Evolutionary conservation across 1,140 invertebrate species (phyloP), one percentile per base, ranked within the genome.

Genomic region (Danaus melanippus): DNA sequence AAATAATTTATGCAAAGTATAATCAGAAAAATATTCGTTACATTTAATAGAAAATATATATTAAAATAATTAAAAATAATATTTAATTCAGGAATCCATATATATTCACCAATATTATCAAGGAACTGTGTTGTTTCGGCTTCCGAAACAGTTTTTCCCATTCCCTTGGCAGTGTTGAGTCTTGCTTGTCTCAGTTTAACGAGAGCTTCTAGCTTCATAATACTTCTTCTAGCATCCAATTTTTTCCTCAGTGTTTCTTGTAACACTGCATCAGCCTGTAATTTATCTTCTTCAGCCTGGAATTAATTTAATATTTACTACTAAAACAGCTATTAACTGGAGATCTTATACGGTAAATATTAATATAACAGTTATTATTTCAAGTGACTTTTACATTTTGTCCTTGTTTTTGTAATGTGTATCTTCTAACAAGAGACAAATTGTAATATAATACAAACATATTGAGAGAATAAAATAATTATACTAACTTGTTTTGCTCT

Each of bases 191-290:
- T 80, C 9, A 94, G 78, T 69, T 91, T 92, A 21, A 88, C 60
- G 11, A 95, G 69, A 9, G 90, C 88, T 39, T 90, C 88, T 11
- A 94, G 70, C 15, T 93, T 75, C 0, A 85, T 77, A 1, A 92
- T 70, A 64, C 89, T 90, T 66, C 91, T 91, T 52, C 89, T 90
- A 0, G 90, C 91, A 71, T 94, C 92, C 41, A 76, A 88, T 69
- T 92, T 90, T 71, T 93, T 93, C 46, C 88, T 88, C 17, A 89
- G 79, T 0, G 94, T 92, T 66, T 93, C 92, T 44, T 89, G 88
- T 1, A 94, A 73, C 10, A 93, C 87, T 57, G 88, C 83, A 74
- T 94, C 93, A 0, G 92, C 92, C 73, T 93, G 88, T 64, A 88
- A 86, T 63, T 92, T 90, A 46, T 91, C 84, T 67, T 89, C 87